A percentile compares a stretch with the other conserved stretches of the same genome.
Evolutionary conservation across 2,797 vertebrate species (phyloP).

Genomic region (Avahi laniger): DNA sequence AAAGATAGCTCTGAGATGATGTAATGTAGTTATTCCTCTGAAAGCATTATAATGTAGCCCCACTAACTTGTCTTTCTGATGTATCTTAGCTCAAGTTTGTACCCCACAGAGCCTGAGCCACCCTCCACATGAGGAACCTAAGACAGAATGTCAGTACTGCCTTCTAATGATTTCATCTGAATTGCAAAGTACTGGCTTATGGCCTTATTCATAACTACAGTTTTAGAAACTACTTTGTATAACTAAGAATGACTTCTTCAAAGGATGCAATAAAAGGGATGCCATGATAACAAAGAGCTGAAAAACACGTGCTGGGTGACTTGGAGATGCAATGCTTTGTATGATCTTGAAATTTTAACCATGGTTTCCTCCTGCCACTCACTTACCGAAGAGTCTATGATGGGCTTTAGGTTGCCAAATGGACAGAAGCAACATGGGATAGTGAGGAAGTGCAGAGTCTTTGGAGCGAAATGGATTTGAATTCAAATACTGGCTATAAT

Average conservation of each 20-base stretch:
- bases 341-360: background rate
- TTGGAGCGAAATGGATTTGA: background rate
- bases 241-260: background rate
- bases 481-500: background rate
- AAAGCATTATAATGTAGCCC: background rate
- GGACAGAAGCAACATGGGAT: background rate
- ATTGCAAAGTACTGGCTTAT: slow-evolving; percentile 54
- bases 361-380: background rate
- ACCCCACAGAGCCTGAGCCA: background rate
- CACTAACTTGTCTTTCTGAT: slow-evolving; percentile 29
- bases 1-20: slow-evolving; percentile 44
- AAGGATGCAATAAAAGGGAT: slow-evolving; percentile 10
- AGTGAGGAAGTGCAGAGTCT: background rate
- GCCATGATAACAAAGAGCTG: background rate
- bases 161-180: slow-evolving; percentile 73
- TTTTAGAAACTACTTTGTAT: slow-evolving; percentile 61
- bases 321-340: background rate
- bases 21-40: slow-evolving; percentile 22
- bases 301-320: background rate
- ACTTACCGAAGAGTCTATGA: background rate
- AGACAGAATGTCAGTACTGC: slow-evolving; percentile 8
- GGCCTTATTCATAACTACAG: slow-evolving; percentile 56
- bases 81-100: background rate
- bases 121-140: background rate
- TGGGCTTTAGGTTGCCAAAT: background rate